phyloP scores from a whole-genome alignment of 2,888 invertebrate species.

The Dynastes hyllus region DNA sequence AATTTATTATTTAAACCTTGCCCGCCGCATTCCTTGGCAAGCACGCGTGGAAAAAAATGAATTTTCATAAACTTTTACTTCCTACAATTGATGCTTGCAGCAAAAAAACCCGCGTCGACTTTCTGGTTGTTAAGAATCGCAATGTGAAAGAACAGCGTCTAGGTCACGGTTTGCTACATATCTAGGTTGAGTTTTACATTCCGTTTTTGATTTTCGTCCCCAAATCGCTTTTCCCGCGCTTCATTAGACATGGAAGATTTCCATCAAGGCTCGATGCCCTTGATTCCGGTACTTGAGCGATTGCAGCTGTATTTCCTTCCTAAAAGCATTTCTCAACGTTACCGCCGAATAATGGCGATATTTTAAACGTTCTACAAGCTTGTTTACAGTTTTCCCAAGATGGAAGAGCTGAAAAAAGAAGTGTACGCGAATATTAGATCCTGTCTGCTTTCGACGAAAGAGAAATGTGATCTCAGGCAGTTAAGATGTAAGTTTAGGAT shows the following conservation, averaged over 20 bases:
- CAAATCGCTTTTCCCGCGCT: constrained; percentile 31
- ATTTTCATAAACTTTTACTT: constrained; percentile 48
- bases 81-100: constrained; percentile 11
- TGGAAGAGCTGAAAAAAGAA: constrained; percentile 60
- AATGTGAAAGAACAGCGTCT: constrained; percentile 24
- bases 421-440: constrained; percentile 61
- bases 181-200: constrained; percentile 27
- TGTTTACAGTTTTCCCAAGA: constrained; percentile 46
- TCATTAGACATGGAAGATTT: constrained; percentile 4
- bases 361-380: neutral
- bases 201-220: constrained; percentile 27
- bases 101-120: constrained; percentile 1
- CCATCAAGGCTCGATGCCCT: neutral
- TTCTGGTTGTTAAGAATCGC: constrained; percentile 18
- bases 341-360: neutral
- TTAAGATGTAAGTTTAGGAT: constrained; percentile 61
- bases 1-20: constrained; percentile 23
- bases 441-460: constrained; percentile 63
- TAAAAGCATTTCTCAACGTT: neutral
- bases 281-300: neutral
- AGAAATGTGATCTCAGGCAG: constrained; percentile 61
- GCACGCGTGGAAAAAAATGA: constrained; percentile 31
- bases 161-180: constrained; percentile 43
- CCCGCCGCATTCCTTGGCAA: constrained; percentile 21
- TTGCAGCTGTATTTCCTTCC: neutral